A percentile compares a stretch with the other conserved stretches of the same genome.
Evolutionary conservation across 37 sponge, comb jelly and placozoan species (phyloP).

Genomic region (Agelas oroides): DNA sequence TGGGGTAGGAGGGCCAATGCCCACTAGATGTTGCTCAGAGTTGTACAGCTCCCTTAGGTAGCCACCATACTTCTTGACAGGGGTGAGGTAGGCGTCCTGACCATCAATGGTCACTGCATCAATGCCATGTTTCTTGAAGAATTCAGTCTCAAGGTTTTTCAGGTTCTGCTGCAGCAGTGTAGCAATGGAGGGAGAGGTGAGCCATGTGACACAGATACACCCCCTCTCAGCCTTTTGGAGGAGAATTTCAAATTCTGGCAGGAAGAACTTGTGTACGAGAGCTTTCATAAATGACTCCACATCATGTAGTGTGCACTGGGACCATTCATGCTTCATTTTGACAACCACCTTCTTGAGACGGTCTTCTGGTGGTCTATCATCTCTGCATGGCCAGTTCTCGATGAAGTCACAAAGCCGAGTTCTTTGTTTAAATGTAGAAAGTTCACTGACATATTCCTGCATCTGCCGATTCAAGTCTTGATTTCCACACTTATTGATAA

Average conservation of each 20-base stretch:
- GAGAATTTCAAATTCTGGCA: not conserved
- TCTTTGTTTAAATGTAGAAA: not conserved
- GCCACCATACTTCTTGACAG: not conserved
- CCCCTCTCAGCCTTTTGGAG: not conserved
- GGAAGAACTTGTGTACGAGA: not conserved
- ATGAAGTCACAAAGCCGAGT: conserved; percentile 1
- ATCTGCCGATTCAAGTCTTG: not conserved
- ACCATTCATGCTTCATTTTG: not conserved
- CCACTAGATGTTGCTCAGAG: not conserved
- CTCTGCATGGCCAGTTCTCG: not conserved
- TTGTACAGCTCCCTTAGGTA: not conserved
- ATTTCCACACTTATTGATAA: not conserved
- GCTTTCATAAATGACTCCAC: not conserved
- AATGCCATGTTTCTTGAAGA: not conserved
- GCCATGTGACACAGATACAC: not conserved
- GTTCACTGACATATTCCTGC: not conserved
- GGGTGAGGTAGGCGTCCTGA: not conserved
- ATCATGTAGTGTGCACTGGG: not conserved
- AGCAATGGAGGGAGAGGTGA: not conserved
- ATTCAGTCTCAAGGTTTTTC: not conserved
- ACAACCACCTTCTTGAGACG: not conserved
- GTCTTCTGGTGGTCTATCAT: not conserved
- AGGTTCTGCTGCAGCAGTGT: not conserved
- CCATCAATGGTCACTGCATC: not conserved
- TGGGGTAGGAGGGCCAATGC: not conserved